A percentile compares a stretch with the other conserved stretches of the same genome.
Evolutionary conservation across 2,113 vertebrate species (phyloP).

Genomic region (Dunckerocampus dactyliophorus): DNA sequence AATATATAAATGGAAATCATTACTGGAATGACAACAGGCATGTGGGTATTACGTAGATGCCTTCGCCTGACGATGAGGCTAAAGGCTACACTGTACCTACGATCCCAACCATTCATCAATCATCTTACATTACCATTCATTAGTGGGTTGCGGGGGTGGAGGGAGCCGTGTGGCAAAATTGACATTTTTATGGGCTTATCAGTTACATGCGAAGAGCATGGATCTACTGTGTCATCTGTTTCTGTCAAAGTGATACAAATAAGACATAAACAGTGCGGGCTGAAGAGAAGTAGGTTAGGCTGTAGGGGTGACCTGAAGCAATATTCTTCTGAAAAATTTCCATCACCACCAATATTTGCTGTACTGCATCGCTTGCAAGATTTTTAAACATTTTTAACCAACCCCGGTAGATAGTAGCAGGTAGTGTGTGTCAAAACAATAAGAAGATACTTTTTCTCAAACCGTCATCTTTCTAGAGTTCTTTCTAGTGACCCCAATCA

Average conservation of each 20-base stretch:
- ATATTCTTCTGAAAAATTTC: neutral
- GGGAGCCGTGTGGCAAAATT: too few species aligned
- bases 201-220: too few species aligned
- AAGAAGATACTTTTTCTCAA: constrained; percentile 9
- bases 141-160: too few species aligned
- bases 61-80: too few species aligned
- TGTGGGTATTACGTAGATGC: too few species aligned
- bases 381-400: neutral
- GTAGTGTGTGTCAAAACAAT: neutral
- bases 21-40: too few species aligned
- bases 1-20: too few species aligned
- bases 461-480: neutral
- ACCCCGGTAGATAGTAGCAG: neutral
- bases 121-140: too few species aligned
- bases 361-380: neutral
- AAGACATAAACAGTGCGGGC: neutral
- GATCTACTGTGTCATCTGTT: neutral
- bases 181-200: too few species aligned
- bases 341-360: neutral
- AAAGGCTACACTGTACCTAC: too few species aligned
- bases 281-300: neutral
- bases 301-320: neutral
- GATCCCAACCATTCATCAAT: too few species aligned
- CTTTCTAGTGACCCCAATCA: constrained; percentile 29
- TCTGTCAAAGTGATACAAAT: neutral